A percentile compares a stretch with the other conserved stretches of the same genome.
Conservation (phyloP, 30 jellyfish, hydroid and myxozoan genomes). For the Cassiopea xamachana region DNA sequence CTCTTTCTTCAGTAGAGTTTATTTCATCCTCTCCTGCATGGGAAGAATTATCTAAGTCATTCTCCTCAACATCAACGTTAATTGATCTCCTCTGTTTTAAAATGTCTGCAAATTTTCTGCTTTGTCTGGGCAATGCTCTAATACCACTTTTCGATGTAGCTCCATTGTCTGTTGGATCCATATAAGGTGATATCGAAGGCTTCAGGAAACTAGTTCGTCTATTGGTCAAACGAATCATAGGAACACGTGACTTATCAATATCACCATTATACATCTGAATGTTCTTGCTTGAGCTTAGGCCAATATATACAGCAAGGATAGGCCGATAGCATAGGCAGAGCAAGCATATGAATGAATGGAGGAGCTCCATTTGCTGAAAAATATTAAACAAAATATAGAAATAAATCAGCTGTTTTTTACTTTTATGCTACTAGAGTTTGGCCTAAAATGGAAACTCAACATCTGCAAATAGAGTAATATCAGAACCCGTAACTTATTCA, state of each 20-base stretch:
- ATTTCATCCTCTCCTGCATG: not conserved
- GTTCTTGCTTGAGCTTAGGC: constrained; percentile 21
- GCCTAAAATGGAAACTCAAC: too few relatives aligned
- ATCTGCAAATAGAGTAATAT: too few relatives aligned
- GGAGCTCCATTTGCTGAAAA: constrained; percentile 65
- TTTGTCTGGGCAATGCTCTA: constrained; percentile 1
- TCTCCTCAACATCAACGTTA: not conserved
- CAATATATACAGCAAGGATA: constrained; percentile 40
- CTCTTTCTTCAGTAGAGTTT: too few relatives aligned
- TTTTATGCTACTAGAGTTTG: too few relatives aligned
- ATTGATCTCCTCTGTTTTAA: not conserved
- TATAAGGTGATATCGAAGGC: constrained; percentile 6
- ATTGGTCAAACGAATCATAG: constrained; percentile 63
- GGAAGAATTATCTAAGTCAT: not conserved
- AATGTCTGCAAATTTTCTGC: constrained; percentile 25
- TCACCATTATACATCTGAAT: constrained; percentile 31
- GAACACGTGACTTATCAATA: constrained; percentile 51
- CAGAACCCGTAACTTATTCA: too few relatives aligned
- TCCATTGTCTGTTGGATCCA: constrained; percentile 8
- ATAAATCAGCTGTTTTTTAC: not conserved
- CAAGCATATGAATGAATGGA: constrained; percentile 19
- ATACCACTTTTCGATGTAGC: constrained; percentile 11
- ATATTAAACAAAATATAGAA: not conserved
- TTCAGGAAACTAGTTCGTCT: not conserved
- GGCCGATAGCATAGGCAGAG: not conserved